Percentiles rank a stretch among this genome's conserved stretches.
Conservation (phyloP, 2,113 vertebrate species). For the Scartelaos histophorus region DNA sequence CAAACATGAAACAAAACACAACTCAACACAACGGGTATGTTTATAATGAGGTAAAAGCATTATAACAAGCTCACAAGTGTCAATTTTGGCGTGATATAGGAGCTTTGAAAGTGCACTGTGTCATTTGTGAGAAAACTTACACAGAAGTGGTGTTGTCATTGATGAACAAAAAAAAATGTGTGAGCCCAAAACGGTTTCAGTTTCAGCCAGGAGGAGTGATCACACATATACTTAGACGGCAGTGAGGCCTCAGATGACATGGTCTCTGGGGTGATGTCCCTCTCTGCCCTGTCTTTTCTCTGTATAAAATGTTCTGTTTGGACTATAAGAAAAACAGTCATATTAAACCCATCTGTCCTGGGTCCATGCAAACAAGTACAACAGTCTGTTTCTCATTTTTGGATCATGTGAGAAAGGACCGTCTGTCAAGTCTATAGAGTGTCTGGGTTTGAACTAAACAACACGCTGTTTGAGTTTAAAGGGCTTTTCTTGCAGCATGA, state of each 20-base stretch:
- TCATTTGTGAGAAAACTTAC: background rate
- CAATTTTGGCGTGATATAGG: too few relatives aligned
- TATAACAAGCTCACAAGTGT: too few relatives aligned
- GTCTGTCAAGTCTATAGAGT: conserved; percentile 2
- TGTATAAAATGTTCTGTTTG: conserved; percentile 3
- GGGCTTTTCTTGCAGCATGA: background rate
- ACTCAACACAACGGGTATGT: too few relatives aligned
- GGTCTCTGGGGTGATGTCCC: conserved; percentile 46
- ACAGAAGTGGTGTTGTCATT: conserved; percentile 37
- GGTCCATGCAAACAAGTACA: background rate
- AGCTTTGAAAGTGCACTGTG: too few relatives aligned
- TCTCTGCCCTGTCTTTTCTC: conserved; percentile 12
- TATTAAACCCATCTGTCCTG: conserved; percentile 25
- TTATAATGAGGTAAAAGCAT: too few relatives aligned
- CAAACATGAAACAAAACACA: too few relatives aligned
- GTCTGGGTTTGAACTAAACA: conserved; percentile 4
- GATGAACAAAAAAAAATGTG: conserved; percentile 62
- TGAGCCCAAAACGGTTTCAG: conserved; percentile 51
- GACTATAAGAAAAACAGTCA: conserved; percentile 20
- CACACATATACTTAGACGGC: conserved; percentile 48
- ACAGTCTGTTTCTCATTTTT: conserved; percentile 11
- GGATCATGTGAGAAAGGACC: conserved; percentile 5
- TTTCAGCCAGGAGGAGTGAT: conserved; percentile 57
- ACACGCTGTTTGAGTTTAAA: background rate
- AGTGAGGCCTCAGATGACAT: conserved; percentile 44